phyloP scores from a whole-genome alignment of 2,113 vertebrate species.

The Hemibates koningsi region DNA sequence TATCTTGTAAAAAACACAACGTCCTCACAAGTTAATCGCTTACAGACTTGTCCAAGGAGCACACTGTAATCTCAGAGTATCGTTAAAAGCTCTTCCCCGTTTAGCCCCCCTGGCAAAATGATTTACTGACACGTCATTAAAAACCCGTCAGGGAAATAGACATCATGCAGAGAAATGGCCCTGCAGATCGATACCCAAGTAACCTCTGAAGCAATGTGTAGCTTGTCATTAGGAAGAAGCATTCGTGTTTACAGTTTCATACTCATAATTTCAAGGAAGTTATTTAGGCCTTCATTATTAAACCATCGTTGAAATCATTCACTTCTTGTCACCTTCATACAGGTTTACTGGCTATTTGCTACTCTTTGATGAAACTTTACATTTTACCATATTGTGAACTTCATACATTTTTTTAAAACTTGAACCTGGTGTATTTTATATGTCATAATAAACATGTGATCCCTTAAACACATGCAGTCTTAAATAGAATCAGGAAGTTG shows the following conservation, averaged over 20 bases:
- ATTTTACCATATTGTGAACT: neutral
- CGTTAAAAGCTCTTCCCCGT: conserved; percentile 19
- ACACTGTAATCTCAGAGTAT: conserved; percentile 13
- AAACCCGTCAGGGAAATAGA: conserved; percentile 45
- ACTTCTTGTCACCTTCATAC: neutral
- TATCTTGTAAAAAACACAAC: neutral
- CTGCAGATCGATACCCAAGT: conserved; percentile 53
- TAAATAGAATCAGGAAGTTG: neutral
- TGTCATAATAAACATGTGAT: neutral
- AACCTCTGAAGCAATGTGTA: conserved; percentile 33
- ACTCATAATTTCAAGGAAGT: neutral
- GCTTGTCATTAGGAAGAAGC: conserved; percentile 12
- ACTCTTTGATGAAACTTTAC: neutral
- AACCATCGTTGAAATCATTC: neutral
- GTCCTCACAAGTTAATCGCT: neutral
- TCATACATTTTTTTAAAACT: fast-evolving
- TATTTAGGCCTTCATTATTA: neutral
- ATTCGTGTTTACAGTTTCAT: neutral
- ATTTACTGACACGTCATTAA: conserved; percentile 54
- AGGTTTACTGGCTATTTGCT: neutral
- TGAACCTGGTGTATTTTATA: neutral
- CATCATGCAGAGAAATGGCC: conserved; percentile 46
- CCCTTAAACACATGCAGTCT: neutral
- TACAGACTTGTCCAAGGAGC: neutral
- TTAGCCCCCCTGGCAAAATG: conserved; percentile 40